Conservation (phyloP, 37 sponge, comb jelly and placozoan genomes). For the Cliona cf. orientalis region DNA sequence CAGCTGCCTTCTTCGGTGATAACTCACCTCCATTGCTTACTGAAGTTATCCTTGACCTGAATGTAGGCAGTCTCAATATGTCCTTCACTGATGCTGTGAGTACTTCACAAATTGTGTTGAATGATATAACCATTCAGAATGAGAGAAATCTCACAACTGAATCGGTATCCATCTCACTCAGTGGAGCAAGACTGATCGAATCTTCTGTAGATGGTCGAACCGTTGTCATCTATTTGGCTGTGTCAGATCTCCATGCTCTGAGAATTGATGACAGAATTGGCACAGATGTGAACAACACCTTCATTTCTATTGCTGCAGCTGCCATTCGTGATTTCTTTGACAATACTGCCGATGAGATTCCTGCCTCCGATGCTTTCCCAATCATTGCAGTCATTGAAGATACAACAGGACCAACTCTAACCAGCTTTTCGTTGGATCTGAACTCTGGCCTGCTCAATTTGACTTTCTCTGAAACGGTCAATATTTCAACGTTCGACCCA, state of each 20-base stretch:
- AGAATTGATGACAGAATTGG: slow-evolving; percentile 42
- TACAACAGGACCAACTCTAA: slow-evolving; percentile 56
- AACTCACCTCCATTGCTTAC: slow-evolving; percentile 54
- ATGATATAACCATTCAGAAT: slow-evolving; percentile 61
- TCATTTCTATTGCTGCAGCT: slow-evolving; percentile 46
- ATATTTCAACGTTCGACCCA: slow-evolving; percentile 60
- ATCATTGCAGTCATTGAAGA: slow-evolving; percentile 52
- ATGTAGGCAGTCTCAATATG: slow-evolving; percentile 63
- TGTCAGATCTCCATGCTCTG: slow-evolving; percentile 58
- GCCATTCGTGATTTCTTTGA: slow-evolving; percentile 72
- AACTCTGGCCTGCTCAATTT: slow-evolving; percentile 71
- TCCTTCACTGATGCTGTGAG: slow-evolving; percentile 74
- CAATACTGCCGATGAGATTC: slow-evolving; percentile 38
- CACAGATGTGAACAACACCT: slow-evolving; percentile 65
- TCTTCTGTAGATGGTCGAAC: slow-evolving; percentile 57
- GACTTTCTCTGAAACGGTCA: slow-evolving; percentile 86
- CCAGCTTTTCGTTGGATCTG: slow-evolving; percentile 67
- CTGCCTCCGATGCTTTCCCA: slow-evolving; percentile 20
- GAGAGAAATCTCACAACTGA: slow-evolving; percentile 19
- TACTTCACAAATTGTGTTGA: slow-evolving; percentile 31
- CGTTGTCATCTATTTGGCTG: slow-evolving; percentile 40
- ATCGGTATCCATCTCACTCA: slow-evolving; percentile 35
- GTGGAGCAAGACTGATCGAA: slow-evolving; percentile 23
- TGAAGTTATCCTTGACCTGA: slow-evolving; percentile 67
- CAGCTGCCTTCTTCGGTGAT: slow-evolving; percentile 56